Evolutionary conservation across 1,140 invertebrate species (phyloP), one percentile per base, ranked within the genome.

Genomic region (Heliconius hermathena): DNA sequence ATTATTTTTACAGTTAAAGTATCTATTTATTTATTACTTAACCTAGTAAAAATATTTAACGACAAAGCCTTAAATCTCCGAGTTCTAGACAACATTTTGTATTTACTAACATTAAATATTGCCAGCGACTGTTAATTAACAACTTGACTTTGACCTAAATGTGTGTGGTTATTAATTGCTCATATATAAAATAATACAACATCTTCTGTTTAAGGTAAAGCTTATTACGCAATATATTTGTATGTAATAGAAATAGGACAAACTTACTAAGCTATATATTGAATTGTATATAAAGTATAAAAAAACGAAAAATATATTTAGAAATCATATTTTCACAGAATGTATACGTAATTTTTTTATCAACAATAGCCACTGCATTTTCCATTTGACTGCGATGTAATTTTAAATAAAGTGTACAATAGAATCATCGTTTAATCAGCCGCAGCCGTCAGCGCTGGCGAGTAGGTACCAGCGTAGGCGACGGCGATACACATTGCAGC

Each of bases 401-500:
- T 85, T 82, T 85, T 82, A 84, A 82, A 83, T 84, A 85, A 83
- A 83, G 78, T 78, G 76, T 76, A 83, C 76, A 85, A 87, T 91
- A 86, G 86, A 92, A 91, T 85, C 89, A 92, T 93, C 92, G 86
- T 88, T 88, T 89, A 89, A 87, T 88, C 85, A 87, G 87, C 87
- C 71, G 78, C 83, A 84, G 84, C 82, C 84, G 84, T 86, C 87
- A 85, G 79, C 84, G 82, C n/a, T 57, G 8, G 83, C 87, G 88
- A 92, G 91, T 91, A 90, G 85, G 91, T 89, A 93, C 90, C 88
- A 84, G 89, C 89, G 92, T 94, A 93, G 93, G 93, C 91, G 91
- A 92, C 90, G 87, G 88, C 89, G 90, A 91, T 92, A 91, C 88
- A 91, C 91, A 93, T 91, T 94, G 92, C 93, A 93, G 91, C 91